phyloP scores from a whole-genome alignment of 2,113 vertebrate genomes.

The Otocyon megalotis region DNA sequence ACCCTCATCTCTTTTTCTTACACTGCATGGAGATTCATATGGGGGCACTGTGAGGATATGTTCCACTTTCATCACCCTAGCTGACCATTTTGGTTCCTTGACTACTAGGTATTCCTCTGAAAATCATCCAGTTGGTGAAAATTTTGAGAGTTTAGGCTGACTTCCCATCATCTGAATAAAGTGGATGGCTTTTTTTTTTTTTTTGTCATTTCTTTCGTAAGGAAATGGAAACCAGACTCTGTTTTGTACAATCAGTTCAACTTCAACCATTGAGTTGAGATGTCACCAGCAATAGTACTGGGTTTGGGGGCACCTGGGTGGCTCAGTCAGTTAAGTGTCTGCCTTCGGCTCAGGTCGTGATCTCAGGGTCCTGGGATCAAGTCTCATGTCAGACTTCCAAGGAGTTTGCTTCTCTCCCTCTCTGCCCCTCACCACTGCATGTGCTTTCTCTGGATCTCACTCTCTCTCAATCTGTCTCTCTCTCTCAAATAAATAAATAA shows the following conservation, averaged over 20 bases:
- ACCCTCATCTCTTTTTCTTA: neutral
- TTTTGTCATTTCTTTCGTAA: constrained; percentile 35
- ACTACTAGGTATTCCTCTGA: neutral
- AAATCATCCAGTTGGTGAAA: neutral
- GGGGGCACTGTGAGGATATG: neutral
- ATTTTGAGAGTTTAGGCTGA: neutral
- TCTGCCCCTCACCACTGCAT: too few relatives aligned
- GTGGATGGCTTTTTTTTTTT: neutral
- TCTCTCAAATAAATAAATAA: too few relatives aligned
- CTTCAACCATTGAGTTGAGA: neutral
- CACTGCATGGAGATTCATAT: neutral
- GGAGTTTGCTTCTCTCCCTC: too few relatives aligned
- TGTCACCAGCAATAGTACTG: rapidly evolving
- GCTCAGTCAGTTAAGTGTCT: too few relatives aligned
- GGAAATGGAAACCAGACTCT: neutral
- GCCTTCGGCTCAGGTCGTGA: too few relatives aligned
- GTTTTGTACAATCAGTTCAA: constrained; percentile 5
- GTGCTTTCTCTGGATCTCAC: too few relatives aligned
- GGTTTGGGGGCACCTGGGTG: too few relatives aligned
- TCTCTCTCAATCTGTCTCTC: too few relatives aligned
- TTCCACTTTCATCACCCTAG: neutral
- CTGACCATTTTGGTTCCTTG: neutral
- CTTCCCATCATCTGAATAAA: neutral
- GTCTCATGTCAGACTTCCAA: too few relatives aligned
- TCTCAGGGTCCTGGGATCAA: too few relatives aligned